A percentile compares a stretch with the other conserved stretches of the same genome.
Conservation (phyloP, 2,113 vertebrate genomes). For the Lophochroa leadbeateri region DNA sequence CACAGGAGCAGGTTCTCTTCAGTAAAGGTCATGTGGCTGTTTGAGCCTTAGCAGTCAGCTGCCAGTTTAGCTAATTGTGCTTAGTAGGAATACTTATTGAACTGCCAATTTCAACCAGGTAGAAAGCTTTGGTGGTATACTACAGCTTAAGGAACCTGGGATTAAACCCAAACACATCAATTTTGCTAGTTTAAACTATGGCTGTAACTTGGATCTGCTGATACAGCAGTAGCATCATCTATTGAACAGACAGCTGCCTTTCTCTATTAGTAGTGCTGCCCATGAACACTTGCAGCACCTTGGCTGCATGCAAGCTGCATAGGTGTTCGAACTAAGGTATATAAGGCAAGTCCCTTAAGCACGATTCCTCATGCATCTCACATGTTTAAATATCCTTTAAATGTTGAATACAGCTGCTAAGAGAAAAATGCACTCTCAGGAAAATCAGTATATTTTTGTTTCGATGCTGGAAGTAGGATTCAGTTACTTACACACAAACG, state of each 20-base stretch:
- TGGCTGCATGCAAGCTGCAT: not conserved
- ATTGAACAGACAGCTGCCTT: not conserved
- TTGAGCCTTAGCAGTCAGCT: not conserved
- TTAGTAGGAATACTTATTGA: rapidly evolving
- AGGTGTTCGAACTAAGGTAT: not conserved
- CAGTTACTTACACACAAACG: not conserved
- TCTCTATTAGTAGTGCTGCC: no score
- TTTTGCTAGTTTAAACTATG: not conserved
- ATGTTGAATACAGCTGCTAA: not conserved
- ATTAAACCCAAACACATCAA: not conserved
- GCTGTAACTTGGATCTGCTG: not conserved
- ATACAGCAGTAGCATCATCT: not conserved
- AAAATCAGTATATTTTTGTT: not conserved
- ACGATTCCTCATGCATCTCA: not conserved
- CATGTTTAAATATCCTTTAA: not conserved
- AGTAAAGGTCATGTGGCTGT: not conserved
- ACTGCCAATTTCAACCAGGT: not conserved
- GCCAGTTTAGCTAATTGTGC: not conserved
- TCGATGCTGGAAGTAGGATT: not conserved
- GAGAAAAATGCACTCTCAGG: not conserved
- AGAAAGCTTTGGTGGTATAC: not conserved
- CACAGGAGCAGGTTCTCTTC: not conserved
- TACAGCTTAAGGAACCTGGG: not conserved
- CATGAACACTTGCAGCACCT: not conserved
- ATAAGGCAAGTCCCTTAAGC: not conserved